Evolutionary conservation across 2,888 invertebrate genomes (phyloP), one percentile per base, ranked within the genome.

Genomic region (Diogma glabrata): DNA sequence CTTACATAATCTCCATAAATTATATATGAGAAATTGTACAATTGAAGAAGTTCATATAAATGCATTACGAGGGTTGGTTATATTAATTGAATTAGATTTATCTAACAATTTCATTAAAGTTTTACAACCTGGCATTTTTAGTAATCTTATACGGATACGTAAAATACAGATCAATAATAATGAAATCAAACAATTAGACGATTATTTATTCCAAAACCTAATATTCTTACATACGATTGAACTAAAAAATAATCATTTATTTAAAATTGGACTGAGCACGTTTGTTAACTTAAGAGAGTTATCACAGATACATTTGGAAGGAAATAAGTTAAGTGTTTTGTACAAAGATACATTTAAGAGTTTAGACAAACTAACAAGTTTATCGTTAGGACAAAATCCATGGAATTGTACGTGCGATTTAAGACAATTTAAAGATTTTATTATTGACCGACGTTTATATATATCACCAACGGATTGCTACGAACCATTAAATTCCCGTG

Each of bases 371-470:
- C 67, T 92, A 49, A 78, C 78, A 22, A 84, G 84, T 60, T 71
- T 93, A 38, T 83, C 83, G 51, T 72, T 92, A 1, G 79, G 81
- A 56, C 81, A 82, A 55, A 93, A 93, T 64, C 86, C 85, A 0
- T 93, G 92, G 92, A 77, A 83, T 53, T 93, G 93, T 63, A 88
- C 92, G 63, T 93, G 93, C 62, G 79, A 82, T 55, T 70, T 93
- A 51, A 81, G 85, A 61, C 76, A 78, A 16, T 86, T 92, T 57
- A 78, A 88, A 45, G 82, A 87, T 61, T 88, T 84, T 78, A 79
- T 81, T 10, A 77, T 84, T 8, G 75, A 78, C 52, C 77, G 77
- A 54, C 86, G 86, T 50, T 71, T 91, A 16, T 84, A 87, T 60
- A 83, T 86, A 0, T 75, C 79, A 16, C 81, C 84, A 2, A 87